Evolutionary conservation across 2,888 invertebrate genomes (phyloP), one percentile per base, ranked within the genome.

Genomic region (Tiliacea aurago): DNA sequence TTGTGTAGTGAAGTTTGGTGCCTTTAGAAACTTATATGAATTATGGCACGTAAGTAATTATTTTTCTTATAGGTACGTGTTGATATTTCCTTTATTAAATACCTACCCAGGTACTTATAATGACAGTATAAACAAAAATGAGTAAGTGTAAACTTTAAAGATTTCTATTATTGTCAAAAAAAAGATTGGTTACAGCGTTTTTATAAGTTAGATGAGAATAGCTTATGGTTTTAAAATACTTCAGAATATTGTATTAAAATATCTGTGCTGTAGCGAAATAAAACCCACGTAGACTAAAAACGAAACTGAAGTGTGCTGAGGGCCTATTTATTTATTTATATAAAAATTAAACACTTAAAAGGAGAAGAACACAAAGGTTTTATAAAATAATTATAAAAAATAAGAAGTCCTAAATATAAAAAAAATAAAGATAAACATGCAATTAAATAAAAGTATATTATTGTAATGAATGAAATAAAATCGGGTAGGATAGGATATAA

Each of bases 21-120:
- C n/a, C 4, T 43, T 10, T 43, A n/a, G 5, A 9, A 45, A 28
- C 20, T 28, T 61, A 15, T 41, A 28, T 49, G 15, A 23, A 33
- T 49, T 10, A 41, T 6, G 10, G 15, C 33, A 49, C 10, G 49
- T 63, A 37, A 49, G 49, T 63, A 37, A 49, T 47, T 71, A 33
- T 49, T 51, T 58, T 13, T 43, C n/a, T 37, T 37, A 43, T 13
- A 45, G 1, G 33, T 63, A 51, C 65, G 45, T 74, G 33, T 73
- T 74, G 1, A 33, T 51, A 51, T 64, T 55, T 18, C 0, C 15
- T n/a, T 49, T 49, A 64, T 33, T 49, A n/a, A n/a, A 64, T 49
- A 6, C 45, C 20, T 28, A 47, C 9, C 23, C 28, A 20, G 15
- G 9, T 47, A 49, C 4, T 33, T 47, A n/a, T 5, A 33, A 20